Evolutionary conservation across 2,888 invertebrate genomes (phyloP).

Genomic region (Gerris lacustris): DNA sequence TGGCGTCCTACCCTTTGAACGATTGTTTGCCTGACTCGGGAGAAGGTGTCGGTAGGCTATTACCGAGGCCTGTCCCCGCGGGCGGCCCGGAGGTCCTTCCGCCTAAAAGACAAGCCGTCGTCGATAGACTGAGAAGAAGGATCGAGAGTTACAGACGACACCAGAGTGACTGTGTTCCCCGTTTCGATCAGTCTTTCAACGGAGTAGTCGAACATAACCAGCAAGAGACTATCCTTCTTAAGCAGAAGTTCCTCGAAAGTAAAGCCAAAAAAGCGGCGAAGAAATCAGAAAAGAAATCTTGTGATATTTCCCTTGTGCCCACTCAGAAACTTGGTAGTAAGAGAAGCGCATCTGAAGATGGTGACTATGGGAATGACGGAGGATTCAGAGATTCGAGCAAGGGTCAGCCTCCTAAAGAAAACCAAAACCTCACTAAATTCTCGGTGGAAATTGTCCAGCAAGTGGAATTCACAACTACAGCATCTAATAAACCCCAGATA

Average conservation of each 20-base stretch:
- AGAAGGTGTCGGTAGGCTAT: slow-evolving; percentile 5
- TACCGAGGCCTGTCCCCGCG: slow-evolving; percentile 1
- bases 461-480: slow-evolving; percentile 75
- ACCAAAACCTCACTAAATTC: slow-evolving; percentile 52
- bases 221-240: slow-evolving; percentile 74
- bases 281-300: slow-evolving; percentile 60
- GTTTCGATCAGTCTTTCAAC: slow-evolving; percentile 77
- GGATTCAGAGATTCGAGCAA: slow-evolving; percentile 13
- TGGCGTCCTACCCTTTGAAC: slow-evolving; percentile 7
- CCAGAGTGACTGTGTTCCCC: slow-evolving; percentile 72
- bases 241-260: slow-evolving; percentile 80
- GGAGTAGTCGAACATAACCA: slow-evolving; percentile 82
- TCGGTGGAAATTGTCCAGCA: slow-evolving; percentile 88
- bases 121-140: slow-evolving; percentile 69
- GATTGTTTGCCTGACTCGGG: slow-evolving; percentile 7
- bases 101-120: slow-evolving; percentile 70
- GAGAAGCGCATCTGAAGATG: slow-evolving; percentile 23
- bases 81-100: slow-evolving; percentile 53
- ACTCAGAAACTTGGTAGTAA: slow-evolving; percentile 23
- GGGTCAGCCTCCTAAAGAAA: slow-evolving; percentile 16
- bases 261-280: slow-evolving; percentile 75
- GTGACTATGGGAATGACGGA: slow-evolving; percentile 17
- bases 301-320: slow-evolving; percentile 2
- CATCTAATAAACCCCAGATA: slow-evolving; percentile 70
- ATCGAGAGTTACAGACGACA: slow-evolving; percentile 77